These are phyloP conservation scores for Tholera decimalis DNA, from an alignment of 2,888 invertebrate species.

Conservation along the genomic window DNA sequence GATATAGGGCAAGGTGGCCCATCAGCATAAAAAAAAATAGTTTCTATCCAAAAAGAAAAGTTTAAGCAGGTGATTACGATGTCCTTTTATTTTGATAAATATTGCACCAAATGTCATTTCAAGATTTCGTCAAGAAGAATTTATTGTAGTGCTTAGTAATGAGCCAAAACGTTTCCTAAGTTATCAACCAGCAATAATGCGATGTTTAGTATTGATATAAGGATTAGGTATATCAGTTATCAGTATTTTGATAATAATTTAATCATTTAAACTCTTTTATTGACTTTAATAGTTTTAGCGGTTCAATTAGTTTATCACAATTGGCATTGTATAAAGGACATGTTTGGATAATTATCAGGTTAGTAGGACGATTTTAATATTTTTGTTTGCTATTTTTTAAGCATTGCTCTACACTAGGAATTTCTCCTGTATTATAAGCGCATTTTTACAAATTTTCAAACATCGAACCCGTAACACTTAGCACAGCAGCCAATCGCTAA, in stretches of 20 bases:
- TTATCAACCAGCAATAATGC: slow-evolving; percentile 36
- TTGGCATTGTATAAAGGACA: slow-evolving; percentile 66
- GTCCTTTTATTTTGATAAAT: no score
- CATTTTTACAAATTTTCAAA: no score
- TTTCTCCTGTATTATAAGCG: no score
- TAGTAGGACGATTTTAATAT: slow-evolving; percentile 18
- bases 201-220: slow-evolving; percentile 8
- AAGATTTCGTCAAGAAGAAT: slow-evolving; percentile 11
- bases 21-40: no score
- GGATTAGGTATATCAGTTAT: slow-evolving; percentile 52
- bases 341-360: slow-evolving; percentile 74
- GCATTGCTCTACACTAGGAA: no score
- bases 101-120: no score
- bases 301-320: slow-evolving; percentile 48
- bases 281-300: slow-evolving; percentile 29
- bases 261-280: slow-evolving; percentile 31
- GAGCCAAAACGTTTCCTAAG: slow-evolving; percentile 6
- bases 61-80: no score
- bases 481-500: no score
- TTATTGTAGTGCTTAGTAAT: slow-evolving; percentile 11
- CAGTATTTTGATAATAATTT: slow-evolving; percentile 22
- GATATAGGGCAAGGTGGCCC: no score
- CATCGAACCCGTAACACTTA: no score
- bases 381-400: slow-evolving; percentile 8
- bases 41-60: no score